Base-by-base conservation (phyloP, 2,113 vertebrate genomes). In the Gadus chalcogrammus region DNA sequence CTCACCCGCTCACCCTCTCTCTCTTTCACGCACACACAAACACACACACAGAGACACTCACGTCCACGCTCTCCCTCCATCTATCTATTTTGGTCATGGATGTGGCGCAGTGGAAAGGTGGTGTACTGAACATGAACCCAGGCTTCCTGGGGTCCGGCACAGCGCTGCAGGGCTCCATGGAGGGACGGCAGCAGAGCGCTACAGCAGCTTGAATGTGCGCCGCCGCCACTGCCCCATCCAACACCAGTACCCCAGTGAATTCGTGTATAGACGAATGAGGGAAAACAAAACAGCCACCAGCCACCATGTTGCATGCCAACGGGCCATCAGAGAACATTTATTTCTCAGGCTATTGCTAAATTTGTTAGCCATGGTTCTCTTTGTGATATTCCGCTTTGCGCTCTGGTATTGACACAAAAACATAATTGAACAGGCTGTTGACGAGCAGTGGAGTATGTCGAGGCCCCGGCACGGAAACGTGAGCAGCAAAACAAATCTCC, bases 41-140 rank as follows among this genome's bases (percentile, higher is more conserved):
- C 8, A 63, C 62, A 31, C 8, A 22, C 72, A 61, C 48, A 24
- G 5, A 15, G n/a, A n/a, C 68, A 63, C 3, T 9, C 20, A 63
- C 62, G 16, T 3, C 22, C 69, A 61, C 48, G 38, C 65, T 58
- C 38, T 56, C 27, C 15, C 65, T 38, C 63, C 52, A 56, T 64
- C 42, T 13, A 70, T 62, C 59, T 81, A 82, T 85, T 85, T 87
- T 68, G 81, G 79, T 82, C 80, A 82, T 90, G 84, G 90, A 56
- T 58, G 70, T 74, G 66, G 72, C 79, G 77, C 16, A 28, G 15
- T 80, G 79, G 74, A 84, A 88, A 84, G 74, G 88, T 78, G 87
- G 84, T 81, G 72, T 79, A 35, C 60, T 55, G 59, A 77, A 69
- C 70, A 20, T 67, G 63, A 79, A 72, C 71, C 58, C 67, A 64